Evolutionary conservation across 1,140 invertebrate species (phyloP), one percentile per base, ranked within the genome.

Genomic region (Heliothis subflexa): DNA sequence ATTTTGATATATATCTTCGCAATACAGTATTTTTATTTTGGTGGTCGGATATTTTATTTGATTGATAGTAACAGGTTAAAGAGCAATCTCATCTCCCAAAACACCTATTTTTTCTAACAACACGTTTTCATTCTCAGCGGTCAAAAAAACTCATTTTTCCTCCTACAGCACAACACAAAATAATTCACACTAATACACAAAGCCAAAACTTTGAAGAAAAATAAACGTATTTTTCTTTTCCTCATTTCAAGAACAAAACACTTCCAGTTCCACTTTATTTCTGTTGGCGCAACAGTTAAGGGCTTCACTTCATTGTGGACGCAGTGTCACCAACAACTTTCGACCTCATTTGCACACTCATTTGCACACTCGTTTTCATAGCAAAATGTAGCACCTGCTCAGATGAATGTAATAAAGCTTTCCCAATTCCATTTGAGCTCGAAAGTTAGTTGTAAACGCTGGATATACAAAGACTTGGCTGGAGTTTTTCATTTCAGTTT

Each of bases 341-440:
- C 66, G 75, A 82, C 82, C 82, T 83, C 82, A 83, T 83, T 83
- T 81, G 68, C 82, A 81, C 68, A 75, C 52, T 64, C 74, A 83
- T 83, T 83, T 81, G 68, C 82, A 81, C 68, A 75, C 52, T 64
- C 74, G 81, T 83, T 83, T 75, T 83, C 78, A 81, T 49, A 45
- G 40, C 80, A 55, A 78, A 79, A 79, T 78, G 71, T 70, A 76
- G 61, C 73, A 79, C 72, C 47, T 64, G 50, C 25, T 59, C 28
- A 45, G 79, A 81, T 78, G 59, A 80, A 79, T 77, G 57, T 78
- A 62, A 72, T 78, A 78, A 66, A 64, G 45, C 78, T 79, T 78
- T 78, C 49, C 52, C 61, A 73, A 73, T 78, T 82, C 72, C 55
- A 57, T 79, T 73, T 73, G 5, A 57, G 18, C 45, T 70, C 16